Evolutionary conservation across 2,113 vertebrate species (phyloP).

Genomic region (Melanotaenia duboulayi): DNA sequence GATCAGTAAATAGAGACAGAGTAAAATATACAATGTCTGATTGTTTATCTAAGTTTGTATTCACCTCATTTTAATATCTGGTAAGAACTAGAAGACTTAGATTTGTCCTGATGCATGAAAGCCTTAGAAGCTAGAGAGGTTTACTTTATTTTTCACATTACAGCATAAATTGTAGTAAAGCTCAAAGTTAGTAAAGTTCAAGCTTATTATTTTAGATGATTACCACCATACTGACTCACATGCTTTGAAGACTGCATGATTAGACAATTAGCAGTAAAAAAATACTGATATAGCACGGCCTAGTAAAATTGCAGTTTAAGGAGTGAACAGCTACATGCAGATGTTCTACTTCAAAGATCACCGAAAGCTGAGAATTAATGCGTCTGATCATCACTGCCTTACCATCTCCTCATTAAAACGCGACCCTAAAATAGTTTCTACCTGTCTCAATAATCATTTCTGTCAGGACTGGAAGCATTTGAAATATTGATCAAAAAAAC

Average conservation of each 20-base stretch:
- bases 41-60: neutral
- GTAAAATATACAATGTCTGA: too few species aligned
- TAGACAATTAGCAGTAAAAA: conserved; percentile 29
- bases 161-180: neutral
- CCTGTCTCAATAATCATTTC: conserved; percentile 34
- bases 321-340: conserved; percentile 14
- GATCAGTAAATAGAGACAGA: neutral
- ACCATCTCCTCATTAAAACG: conserved; percentile 60
- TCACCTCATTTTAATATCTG: neutral
- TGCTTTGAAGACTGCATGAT: conserved; percentile 15
- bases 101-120: too few species aligned
- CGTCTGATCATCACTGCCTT: conserved; percentile 48
- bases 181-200: neutral
- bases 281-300: neutral
- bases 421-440: conserved; percentile 57
- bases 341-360: conserved; percentile 44
- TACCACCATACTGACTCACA: neutral
- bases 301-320: conserved; percentile 27
- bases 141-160: too few species aligned
- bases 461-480: conserved; percentile 38
- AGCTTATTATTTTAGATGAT: neutral
- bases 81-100: neutral
- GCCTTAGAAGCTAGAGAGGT: too few species aligned
- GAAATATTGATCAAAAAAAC: conserved; percentile 66
- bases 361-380: conserved; percentile 33